A percentile compares a stretch with the other conserved stretches of the same genome.
Evolutionary conservation across 1,140 invertebrate species (phyloP).

Genomic region (Bombus pascuorum): DNA sequence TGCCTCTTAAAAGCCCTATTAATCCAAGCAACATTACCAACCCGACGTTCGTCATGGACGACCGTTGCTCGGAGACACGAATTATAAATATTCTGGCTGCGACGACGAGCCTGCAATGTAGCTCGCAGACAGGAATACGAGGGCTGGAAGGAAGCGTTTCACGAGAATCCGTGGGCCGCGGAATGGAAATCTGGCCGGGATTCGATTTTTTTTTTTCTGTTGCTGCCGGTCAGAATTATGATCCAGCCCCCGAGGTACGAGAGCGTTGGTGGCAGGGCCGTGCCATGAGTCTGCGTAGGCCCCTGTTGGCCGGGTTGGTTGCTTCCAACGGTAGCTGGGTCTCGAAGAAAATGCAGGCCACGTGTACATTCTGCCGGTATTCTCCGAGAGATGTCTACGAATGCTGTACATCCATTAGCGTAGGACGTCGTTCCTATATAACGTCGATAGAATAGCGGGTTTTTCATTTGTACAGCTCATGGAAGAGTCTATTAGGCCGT

Average conservation of each 20-base stretch:
- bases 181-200: conserved; percentile 58
- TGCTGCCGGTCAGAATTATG: conserved; percentile 51
- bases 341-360: conserved; percentile 45
- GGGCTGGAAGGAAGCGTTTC: conserved; percentile 42
- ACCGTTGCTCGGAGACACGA: background rate
- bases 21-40: background rate
- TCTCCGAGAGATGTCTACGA: conserved; percentile 19
- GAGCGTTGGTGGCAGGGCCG: conserved; percentile 59
- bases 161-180: conserved; percentile 58
- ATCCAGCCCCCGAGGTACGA: conserved; percentile 36
- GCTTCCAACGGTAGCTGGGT: conserved; percentile 53
- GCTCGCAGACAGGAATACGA: conserved; percentile 11
- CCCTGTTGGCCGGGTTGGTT: background rate
- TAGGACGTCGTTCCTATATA: background rate
- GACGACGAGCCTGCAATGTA: conserved; percentile 2
- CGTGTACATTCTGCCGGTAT: conserved; percentile 18
- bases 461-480: background rate
- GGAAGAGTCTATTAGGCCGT: background rate
- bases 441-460: background rate
- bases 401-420: conserved; percentile 49
- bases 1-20: background rate
- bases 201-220: conserved; percentile 48
- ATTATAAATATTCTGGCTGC: conserved; percentile 27
- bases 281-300: conserved; percentile 49
- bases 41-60: background rate